Evolutionary conservation across 2,888 invertebrate species (phyloP).

Genomic region (Coelinius sp.): DNA sequence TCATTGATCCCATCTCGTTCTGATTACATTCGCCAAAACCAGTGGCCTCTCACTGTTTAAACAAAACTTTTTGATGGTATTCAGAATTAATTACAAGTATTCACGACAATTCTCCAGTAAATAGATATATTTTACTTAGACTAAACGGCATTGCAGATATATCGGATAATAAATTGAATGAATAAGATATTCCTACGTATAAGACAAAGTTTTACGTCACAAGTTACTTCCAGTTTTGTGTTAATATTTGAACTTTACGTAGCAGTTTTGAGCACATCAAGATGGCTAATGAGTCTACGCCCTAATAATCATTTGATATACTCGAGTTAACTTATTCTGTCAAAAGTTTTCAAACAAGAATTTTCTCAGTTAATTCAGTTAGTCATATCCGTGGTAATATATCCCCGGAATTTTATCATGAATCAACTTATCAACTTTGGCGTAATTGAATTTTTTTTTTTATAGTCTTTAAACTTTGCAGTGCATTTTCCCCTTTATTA

Average conservation of each 20-base stretch:
- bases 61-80: neutral
- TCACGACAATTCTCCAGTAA: neutral
- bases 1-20: neutral
- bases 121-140: neutral
- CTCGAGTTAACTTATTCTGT: neutral
- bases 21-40: neutral
- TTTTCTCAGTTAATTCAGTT: neutral
- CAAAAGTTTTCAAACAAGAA: neutral
- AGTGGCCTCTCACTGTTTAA: too few relatives aligned
- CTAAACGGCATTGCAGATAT: neutral
- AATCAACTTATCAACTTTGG: neutral
- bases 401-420: neutral
- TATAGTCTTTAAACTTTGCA: neutral
- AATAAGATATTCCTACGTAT: neutral
- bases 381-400: neutral
- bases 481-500: too few relatives aligned
- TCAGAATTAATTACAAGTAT: neutral
- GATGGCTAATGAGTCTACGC: conserved; percentile 55
- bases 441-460: neutral
- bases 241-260: conserved; percentile 61
- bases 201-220: neutral
- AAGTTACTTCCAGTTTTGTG: conserved; percentile 43
- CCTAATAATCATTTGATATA: conserved; percentile 56
- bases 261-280: conserved; percentile 51
- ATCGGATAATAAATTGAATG: neutral